Conservation (phyloP, 30 jellyfish, hydroid and myxozoan genomes). For the Phacellophora camtschatica region DNA sequence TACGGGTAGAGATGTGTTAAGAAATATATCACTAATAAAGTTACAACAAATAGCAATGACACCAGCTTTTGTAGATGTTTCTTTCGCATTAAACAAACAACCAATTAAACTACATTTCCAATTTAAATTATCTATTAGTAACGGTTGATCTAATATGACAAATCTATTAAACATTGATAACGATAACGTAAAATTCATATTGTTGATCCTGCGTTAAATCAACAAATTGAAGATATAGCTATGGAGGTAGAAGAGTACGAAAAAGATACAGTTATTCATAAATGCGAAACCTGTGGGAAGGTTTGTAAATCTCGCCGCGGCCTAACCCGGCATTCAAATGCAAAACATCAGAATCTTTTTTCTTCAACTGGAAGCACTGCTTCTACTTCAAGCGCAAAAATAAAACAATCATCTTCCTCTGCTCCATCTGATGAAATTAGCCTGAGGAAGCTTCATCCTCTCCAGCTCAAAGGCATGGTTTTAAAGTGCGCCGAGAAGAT, state of each 20-base stretch:
- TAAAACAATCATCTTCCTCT: background rate
- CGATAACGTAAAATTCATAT: no score
- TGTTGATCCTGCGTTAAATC: no score
- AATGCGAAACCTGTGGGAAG: slow-evolving; percentile 4
- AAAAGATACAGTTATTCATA: background rate
- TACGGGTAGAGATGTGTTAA: no score
- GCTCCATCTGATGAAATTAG: background rate
- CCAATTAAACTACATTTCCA: no score
- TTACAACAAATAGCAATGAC: no score
- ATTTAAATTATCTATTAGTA: no score
- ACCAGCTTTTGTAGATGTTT: no score
- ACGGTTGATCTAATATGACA: no score
- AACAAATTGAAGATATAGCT: background rate
- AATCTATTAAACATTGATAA: no score
- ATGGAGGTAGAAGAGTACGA: background rate
- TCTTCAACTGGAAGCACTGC: background rate
- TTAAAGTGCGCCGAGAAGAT: background rate
- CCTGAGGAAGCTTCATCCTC: background rate
- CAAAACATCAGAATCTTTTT: background rate
- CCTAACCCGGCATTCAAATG: background rate
- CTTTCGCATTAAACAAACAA: no score
- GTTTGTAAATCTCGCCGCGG: slow-evolving; percentile 24
- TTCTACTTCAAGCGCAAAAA: background rate
- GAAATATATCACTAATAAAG: no score
- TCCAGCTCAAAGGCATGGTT: background rate